phyloP scores from a whole-genome alignment of 1,140 invertebrate species.

The Drosophila mauritiana region DNA sequence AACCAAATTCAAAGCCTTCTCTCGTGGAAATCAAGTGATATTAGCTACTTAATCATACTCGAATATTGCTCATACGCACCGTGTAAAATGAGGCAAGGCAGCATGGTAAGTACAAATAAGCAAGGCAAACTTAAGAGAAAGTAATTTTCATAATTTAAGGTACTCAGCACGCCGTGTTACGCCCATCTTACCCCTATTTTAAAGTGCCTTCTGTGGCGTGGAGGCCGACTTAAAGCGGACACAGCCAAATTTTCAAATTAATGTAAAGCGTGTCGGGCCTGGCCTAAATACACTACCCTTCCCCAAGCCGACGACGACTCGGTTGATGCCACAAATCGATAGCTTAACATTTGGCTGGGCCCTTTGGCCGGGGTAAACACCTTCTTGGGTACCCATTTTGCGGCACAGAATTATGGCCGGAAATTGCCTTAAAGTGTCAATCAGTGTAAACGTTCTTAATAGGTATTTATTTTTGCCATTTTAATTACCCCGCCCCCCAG shows the following conservation, averaged over 20 bases:
- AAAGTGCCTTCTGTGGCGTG: constrained; percentile 4
- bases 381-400: constrained; percentile 51
- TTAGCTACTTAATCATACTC: no score
- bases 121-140: background rate
- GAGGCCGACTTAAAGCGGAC: constrained; percentile 23
- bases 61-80: constrained; percentile 3
- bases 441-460: constrained; percentile 57
- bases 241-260: constrained; percentile 30
- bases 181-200: constrained; percentile 10
- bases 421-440: constrained; percentile 63
- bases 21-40: no score
- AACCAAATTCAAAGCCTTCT: no score
- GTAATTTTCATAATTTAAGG: constrained; percentile 7
- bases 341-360: constrained; percentile 49
- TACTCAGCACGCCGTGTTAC: constrained; percentile 24
- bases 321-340: constrained; percentile 38
- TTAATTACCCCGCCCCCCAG: constrained; percentile 48
- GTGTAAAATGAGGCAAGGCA: background rate
- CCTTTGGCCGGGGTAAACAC: constrained; percentile 30
- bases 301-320: background rate
- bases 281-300: constrained; percentile 26
- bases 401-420: constrained; percentile 56
- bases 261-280: constrained; percentile 47
- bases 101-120: no score
- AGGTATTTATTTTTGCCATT: constrained; percentile 64